These are phyloP conservation scores for Glyptemys insculpta DNA, from an alignment of 2,797 vertebrate genomes.

Conservation along the genomic window DNA sequence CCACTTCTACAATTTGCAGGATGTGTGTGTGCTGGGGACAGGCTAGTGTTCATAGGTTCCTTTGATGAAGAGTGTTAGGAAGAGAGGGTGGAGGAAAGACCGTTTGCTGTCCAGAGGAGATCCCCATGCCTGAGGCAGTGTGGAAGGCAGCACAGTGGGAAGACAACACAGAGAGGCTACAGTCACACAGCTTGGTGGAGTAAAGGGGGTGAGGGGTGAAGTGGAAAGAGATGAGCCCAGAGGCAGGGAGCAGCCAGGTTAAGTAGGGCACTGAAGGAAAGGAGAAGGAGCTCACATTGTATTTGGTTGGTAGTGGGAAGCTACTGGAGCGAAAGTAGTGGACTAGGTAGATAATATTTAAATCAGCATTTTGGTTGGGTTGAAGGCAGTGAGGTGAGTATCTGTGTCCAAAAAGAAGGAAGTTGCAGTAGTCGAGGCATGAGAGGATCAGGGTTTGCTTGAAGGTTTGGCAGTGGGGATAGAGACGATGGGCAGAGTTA, in stretches of 20 bases:
- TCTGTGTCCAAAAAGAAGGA: not conserved
- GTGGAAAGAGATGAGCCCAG: too few species aligned
- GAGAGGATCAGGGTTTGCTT: not conserved
- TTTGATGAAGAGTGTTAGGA: not conserved
- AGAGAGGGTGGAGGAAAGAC: not conserved
- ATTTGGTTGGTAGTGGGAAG: too few species aligned
- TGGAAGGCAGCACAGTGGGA: not conserved
- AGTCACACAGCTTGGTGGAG: not conserved
- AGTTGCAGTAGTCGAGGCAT: not conserved
- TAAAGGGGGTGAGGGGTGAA: not conserved
- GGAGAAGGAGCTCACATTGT: too few species aligned
- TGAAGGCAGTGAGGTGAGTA: too few species aligned
- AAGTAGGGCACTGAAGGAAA: too few species aligned
- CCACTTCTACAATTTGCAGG: not conserved
- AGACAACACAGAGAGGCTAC: not conserved
- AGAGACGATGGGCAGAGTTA: not conserved
- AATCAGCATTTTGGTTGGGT: not conserved
- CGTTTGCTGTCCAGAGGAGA: not conserved
- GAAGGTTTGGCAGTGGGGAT: not conserved
- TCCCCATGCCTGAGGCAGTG: too few species aligned
- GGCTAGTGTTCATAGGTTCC: not conserved
- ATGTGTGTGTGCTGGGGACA: not conserved
- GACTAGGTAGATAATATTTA: not conserved
- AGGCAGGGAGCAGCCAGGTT: too few species aligned
- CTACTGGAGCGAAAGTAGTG: not conserved